Evolutionary conservation across 2,113 vertebrate genomes (phyloP), one percentile per base, ranked within the genome.

Genomic region (Oncorhynchus masou): DNA sequence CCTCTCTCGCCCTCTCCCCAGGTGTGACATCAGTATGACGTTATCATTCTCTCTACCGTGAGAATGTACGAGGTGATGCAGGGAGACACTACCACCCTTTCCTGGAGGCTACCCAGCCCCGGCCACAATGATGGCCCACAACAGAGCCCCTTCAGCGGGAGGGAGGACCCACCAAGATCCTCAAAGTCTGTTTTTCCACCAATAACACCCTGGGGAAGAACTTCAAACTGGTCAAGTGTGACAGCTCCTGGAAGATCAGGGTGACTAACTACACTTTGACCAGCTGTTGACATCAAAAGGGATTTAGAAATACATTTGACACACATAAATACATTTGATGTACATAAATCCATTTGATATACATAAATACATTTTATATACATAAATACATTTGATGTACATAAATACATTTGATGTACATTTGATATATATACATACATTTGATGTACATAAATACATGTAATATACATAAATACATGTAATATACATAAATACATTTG

Each of bases 171-270:
- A 84, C 92, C 71, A 94, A 97, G 73, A 98, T 99, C 89, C 94
- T 99, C 77, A 99, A 99, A 92, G 96, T 98, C 73, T 99, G 97
- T 82, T 99, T 99, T 91, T 95, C 94, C 78, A 97, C 94, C 89
- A 98, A 95, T 94, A 98, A 94, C 91, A 96, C 95, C 86, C 88
- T 96, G 27, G 95, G 96, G 78, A 98, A 95, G 89, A 98, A 99
- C 92, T 98, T 98, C 92, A 99, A 98, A 85, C 88, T 99, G 84
- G 96, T 99, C 54, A 99, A 98, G 86, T 99, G 97, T 82, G 92
- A 96, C n/a, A 93, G 96, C 77, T 92, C 95, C 2, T 96, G 96
- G 0, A 94, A 97, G 90, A 95, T 99, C 74, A 92, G 86, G 95
- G 97, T 99, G 84, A 78, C 92, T 19, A 48, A 34, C 12, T 5